A percentile compares a stretch with the other conserved stretches of the same genome.
Conservation (phyloP, 1,140 invertebrate species). For the Temnothorax curvispinosus region DNA sequence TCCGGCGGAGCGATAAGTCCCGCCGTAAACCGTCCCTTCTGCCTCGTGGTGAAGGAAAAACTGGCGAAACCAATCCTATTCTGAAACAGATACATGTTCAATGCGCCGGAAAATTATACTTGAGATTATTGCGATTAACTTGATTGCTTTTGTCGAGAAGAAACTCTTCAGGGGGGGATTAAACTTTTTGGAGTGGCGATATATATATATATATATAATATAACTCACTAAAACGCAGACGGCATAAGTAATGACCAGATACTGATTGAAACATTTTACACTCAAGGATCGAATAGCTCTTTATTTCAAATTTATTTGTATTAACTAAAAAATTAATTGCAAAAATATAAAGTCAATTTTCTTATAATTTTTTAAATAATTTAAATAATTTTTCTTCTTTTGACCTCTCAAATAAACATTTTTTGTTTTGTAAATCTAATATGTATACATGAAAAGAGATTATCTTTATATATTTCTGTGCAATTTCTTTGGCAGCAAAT, state of each 20-base stretch:
- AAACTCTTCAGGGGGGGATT: background rate
- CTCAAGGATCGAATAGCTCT: background rate
- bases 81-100: background rate
- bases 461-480: background rate
- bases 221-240: background rate
- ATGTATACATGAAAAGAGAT: background rate
- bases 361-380: background rate
- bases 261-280: background rate
- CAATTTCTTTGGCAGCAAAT: background rate
- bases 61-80: background rate
- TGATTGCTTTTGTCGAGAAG: background rate
- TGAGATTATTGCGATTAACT: slow-evolving; percentile 16
- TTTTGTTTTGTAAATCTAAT: background rate
- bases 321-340: background rate
- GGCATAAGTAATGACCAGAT: background rate
- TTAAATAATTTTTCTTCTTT: background rate
- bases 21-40: slow-evolving; percentile 10
- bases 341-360: background rate
- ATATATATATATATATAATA: background rate
- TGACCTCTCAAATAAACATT: background rate
- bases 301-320: background rate
- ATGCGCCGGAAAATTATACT: slow-evolving; percentile 12
- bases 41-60: background rate
- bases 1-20: slow-evolving; percentile 7
- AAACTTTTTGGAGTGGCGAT: background rate